Evolutionary conservation across 2,797 vertebrate species (phyloP).

Genomic region (Cryptoprocta ferox): DNA sequence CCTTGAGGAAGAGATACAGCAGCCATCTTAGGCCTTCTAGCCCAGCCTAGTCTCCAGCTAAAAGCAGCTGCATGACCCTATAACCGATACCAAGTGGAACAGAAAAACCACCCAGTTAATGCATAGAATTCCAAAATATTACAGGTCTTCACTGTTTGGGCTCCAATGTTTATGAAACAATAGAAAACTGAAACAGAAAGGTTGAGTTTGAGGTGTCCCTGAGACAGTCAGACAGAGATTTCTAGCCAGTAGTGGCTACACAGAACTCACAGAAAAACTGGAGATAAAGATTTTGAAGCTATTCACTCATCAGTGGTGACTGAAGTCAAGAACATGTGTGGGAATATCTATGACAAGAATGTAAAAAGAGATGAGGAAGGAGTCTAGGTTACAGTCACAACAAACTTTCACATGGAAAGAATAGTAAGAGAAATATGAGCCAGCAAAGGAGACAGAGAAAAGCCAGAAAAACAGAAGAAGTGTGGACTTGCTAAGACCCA

Average conservation of each 20-base stretch:
- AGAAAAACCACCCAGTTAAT: background rate
- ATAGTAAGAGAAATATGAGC: background rate
- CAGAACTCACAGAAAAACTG: background rate
- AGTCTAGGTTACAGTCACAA: background rate
- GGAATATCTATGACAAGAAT: background rate
- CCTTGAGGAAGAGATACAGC: background rate
- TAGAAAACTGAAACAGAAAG: background rate
- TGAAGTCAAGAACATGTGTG: background rate
- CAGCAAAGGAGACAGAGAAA: background rate
- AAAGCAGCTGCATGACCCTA: background rate
- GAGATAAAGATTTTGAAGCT: background rate
- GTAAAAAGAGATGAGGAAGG: background rate
- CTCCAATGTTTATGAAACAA: background rate
- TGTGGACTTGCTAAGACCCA: background rate
- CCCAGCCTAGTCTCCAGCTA: background rate
- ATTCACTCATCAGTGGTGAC: background rate
- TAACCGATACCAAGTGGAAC: background rate
- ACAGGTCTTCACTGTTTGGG: background rate
- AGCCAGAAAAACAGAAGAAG: background rate
- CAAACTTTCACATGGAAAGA: background rate
- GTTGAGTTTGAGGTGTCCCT: background rate
- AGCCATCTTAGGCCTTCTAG: background rate
- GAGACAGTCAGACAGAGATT: background rate
- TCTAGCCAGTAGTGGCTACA: background rate
- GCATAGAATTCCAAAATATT: background rate